Evolutionary conservation across 2,888 invertebrate genomes (phyloP).

Genomic region (Portevinia maculata): DNA sequence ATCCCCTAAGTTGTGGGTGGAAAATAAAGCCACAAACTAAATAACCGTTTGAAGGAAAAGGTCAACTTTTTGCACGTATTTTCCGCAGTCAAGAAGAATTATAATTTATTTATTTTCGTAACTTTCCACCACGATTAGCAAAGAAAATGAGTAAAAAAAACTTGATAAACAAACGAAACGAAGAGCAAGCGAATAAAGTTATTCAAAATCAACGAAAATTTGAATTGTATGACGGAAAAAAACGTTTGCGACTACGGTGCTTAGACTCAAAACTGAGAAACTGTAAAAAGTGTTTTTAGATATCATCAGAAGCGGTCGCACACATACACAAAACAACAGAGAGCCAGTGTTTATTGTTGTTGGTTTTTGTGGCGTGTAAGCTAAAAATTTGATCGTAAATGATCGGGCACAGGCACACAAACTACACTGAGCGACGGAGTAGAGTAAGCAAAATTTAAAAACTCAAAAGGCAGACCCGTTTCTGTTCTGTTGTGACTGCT

Average conservation of each 20-base stretch:
- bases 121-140: slow-evolving; percentile 13
- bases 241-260: slow-evolving; percentile 73
- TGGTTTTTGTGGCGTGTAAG: slow-evolving; percentile 11
- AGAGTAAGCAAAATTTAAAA: neutral
- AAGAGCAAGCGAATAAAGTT: slow-evolving; percentile 30
- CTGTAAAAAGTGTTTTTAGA: slow-evolving; percentile 73
- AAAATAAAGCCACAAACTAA: neutral
- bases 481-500: neutral
- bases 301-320: slow-evolving; percentile 56
- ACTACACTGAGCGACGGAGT: neutral
- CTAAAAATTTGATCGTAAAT: slow-evolving; percentile 61
- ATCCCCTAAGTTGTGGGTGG: slow-evolving; percentile 6
- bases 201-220: slow-evolving; percentile 52
- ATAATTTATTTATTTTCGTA: neutral
- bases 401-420: slow-evolving; percentile 22
- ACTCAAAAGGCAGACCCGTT: slow-evolving; percentile 11
- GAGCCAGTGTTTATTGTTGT: slow-evolving; percentile 1
- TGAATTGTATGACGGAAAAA: slow-evolving; percentile 50
- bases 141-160: slow-evolving; percentile 7
- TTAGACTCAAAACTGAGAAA: slow-evolving; percentile 72
- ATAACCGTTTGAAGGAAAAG: slow-evolving; percentile 16
- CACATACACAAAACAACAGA: slow-evolving; percentile 3
- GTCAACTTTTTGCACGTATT: slow-evolving; percentile 5
- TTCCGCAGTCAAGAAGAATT: neutral
- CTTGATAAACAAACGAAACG: slow-evolving; percentile 56